Conservation (phyloP, 2,888 invertebrate genomes). For the Carterocephalus palaemon region DNA sequence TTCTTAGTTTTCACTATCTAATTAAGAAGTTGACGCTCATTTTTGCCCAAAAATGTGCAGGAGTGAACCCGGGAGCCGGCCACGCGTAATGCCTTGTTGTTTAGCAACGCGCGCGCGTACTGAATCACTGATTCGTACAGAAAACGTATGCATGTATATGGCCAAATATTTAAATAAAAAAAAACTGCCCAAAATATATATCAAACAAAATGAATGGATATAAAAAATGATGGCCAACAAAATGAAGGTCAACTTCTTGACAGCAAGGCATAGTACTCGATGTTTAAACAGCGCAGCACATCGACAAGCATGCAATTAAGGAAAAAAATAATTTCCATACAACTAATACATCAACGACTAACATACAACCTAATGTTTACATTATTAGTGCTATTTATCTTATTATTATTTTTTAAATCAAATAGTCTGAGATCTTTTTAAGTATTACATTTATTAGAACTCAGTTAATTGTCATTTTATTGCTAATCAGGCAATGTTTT, state of each 20-base stretch:
- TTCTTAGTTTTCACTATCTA: conserved; percentile 69
- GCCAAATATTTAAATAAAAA: conserved; percentile 69
- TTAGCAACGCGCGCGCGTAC: conserved; percentile 69
- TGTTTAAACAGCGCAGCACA: conserved; percentile 73
- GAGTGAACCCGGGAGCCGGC: conserved; percentile 74
- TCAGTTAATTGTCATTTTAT: too few species aligned
- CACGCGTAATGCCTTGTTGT: conserved; percentile 71
- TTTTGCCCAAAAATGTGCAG: conserved; percentile 84
- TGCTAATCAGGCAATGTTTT: too few species aligned
- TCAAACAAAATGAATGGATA: conserved; percentile 78
- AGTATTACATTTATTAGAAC: too few species aligned
- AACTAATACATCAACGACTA: conserved; percentile 9
- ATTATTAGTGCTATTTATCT: too few species aligned
- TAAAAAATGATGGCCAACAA: conserved; percentile 91
- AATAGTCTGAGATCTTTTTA: too few species aligned
- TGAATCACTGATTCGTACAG: conserved; percentile 59
- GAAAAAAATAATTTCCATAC: conserved; percentile 47
- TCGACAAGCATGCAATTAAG: conserved; percentile 72
- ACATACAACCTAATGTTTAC: conserved; percentile 30
- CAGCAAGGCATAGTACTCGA: conserved; percentile 81
- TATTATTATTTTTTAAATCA: too few species aligned
- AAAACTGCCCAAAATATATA: conserved; percentile 74
- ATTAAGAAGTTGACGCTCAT: conserved; percentile 92
- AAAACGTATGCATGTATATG: conserved; percentile 65
- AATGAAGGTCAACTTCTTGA: conserved; percentile 98